Conservation (phyloP, 2,888 invertebrate species). For the Limnephilus lunatus region DNA sequence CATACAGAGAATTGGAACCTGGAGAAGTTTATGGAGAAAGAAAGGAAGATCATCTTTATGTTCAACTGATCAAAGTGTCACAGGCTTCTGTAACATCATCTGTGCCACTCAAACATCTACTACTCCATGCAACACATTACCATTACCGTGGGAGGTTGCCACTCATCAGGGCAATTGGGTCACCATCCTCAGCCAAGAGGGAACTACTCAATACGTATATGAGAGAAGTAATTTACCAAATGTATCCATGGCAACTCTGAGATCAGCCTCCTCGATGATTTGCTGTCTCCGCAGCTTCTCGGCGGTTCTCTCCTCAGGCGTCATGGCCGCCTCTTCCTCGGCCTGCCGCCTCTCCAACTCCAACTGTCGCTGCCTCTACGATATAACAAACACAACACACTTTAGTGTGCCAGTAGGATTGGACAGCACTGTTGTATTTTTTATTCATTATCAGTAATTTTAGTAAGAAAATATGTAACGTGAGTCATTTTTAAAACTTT, state of each 20-base stretch:
- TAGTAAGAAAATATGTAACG: no score
- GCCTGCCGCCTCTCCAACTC: conserved; percentile 79
- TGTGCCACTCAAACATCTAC: no score
- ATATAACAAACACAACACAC: conserved; percentile 40
- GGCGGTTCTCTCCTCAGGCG: conserved; percentile 86
- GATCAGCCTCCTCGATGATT: conserved; percentile 91
- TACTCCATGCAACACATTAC: no score
- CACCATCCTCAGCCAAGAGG: not conserved
- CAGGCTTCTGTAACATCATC: no score
- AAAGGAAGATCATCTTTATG: not conserved
- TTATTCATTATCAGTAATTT: no score
- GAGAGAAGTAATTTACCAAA: conserved; percentile 78
- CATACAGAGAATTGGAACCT: no score
- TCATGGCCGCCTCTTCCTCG: conserved; percentile 81
- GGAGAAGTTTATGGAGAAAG: not conserved
- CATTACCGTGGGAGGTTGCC: no score
- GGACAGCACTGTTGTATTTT: no score
- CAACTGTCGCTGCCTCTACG: conserved; percentile 83
- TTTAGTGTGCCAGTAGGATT: not conserved
- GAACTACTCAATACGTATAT: not conserved
- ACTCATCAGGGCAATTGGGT: not conserved
- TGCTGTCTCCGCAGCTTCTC: conserved; percentile 88
- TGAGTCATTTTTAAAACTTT: no score
- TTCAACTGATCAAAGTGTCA: no score
- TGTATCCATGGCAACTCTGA: conserved; percentile 91